Evolutionary conservation across 2,888 invertebrate genomes (phyloP).

Genomic region (Drosophila cracens): DNA sequence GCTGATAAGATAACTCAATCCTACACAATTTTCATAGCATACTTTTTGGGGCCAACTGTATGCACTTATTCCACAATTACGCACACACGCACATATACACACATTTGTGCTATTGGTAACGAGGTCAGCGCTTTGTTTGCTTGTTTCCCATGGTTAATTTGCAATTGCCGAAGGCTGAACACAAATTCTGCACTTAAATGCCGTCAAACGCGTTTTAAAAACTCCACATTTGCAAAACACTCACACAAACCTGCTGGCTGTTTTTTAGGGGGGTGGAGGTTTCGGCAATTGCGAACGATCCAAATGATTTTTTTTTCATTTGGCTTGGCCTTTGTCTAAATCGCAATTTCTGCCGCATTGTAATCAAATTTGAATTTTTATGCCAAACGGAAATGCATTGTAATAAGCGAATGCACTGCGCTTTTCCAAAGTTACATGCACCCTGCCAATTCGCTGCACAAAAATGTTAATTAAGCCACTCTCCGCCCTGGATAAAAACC

Average conservation of each 20-base stretch:
- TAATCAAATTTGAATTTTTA: constrained; percentile 80
- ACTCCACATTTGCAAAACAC: constrained; percentile 15
- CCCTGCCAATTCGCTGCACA: constrained; percentile 30
- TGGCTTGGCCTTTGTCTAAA: constrained; percentile 61
- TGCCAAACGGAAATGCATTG: constrained; percentile 69
- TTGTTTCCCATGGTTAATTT: constrained; percentile 74
- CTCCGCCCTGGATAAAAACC: constrained; percentile 26
- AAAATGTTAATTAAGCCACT: constrained; percentile 67
- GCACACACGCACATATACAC: constrained; percentile 19
- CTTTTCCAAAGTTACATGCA: constrained; percentile 26
- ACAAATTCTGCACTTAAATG: constrained; percentile 50
- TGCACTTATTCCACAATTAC: constrained; percentile 39
- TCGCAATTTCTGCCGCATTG: constrained; percentile 73
- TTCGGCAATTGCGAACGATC: constrained; percentile 19
- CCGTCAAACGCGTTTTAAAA: constrained; percentile 2
- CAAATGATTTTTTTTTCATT: constrained; percentile 13
- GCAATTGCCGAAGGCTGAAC: constrained; percentile 68
- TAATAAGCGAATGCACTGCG: constrained; percentile 56
- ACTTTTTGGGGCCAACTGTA: constrained; percentile 48
- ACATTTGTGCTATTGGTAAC: constrained; percentile 4
- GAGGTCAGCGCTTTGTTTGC: constrained; percentile 36
- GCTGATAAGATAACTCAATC: constrained; percentile 59
- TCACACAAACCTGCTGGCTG: constrained; percentile 30
- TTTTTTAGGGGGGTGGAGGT: constrained; percentile 29
- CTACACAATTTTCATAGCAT: constrained; percentile 37